A percentile compares a stretch with the other conserved stretches of the same genome.
Evolutionary conservation across 2,113 vertebrate genomes (phyloP).

Genomic region (Notothenia coriiceps): DNA sequence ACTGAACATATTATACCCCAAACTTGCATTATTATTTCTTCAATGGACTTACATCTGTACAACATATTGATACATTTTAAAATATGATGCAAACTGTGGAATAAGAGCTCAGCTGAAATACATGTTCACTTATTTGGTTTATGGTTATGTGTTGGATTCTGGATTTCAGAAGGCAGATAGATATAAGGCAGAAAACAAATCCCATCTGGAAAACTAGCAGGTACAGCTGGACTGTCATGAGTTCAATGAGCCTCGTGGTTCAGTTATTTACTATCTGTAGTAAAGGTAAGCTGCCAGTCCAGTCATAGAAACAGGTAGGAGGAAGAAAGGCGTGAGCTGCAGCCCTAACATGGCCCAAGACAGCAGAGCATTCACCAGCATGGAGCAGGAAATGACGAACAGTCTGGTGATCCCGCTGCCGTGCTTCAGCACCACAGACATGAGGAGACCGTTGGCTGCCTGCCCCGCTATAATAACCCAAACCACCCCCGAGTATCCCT

Average conservation of each 20-base stretch:
- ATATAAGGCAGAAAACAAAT: constrained; percentile 38
- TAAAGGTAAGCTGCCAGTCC: constrained; percentile 91
- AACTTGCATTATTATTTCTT: constrained; percentile 21
- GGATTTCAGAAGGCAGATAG: constrained; percentile 27
- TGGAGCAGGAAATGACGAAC: constrained; percentile 94
- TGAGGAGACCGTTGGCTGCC: constrained; percentile 92
- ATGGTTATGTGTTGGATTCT: not conserved
- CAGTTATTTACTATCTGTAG: constrained; percentile 79
- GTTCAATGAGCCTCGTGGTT: not conserved
- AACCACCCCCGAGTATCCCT: constrained; percentile 88
- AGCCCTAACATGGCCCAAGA: constrained; percentile 88
- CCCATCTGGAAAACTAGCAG: not conserved
- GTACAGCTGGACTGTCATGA: not conserved
- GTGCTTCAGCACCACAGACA: constrained; percentile 95
- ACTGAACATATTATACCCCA: constrained; percentile 5
- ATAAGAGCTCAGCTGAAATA: constrained; percentile 2
- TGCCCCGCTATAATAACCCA: constrained; percentile 89
- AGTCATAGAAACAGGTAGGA: constrained; percentile 85
- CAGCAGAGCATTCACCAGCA: constrained; percentile 91
- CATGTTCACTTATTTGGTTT: not conserved
- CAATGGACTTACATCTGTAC: constrained; percentile 8
- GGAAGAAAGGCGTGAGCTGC: constrained; percentile 90
- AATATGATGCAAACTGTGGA: not conserved
- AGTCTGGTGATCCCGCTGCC: constrained; percentile 94
- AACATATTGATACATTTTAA: constrained; percentile 3